Conservation (phyloP, 2,888 invertebrate species). For the Ephialtes manifestator region DNA sequence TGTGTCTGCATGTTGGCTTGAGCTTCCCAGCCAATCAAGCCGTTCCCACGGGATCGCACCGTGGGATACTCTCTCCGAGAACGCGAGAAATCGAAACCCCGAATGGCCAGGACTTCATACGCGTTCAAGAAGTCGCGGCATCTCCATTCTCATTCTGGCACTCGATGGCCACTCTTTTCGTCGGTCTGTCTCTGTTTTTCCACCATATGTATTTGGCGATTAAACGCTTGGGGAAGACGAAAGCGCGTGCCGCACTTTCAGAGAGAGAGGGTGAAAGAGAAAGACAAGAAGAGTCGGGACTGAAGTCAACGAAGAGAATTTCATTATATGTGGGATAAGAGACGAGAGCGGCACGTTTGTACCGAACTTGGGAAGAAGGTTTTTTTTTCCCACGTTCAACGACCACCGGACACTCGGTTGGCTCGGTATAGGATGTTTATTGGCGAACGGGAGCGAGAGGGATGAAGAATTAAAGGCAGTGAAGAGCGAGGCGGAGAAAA, state of each 20-base stretch:
- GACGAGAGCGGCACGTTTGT: constrained; percentile 57
- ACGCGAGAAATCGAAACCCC: constrained; percentile 81
- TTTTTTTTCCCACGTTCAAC: constrained; percentile 66
- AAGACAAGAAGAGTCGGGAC: background rate
- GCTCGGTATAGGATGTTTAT: background rate
- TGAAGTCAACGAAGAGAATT: constrained; percentile 45
- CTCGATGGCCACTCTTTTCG: constrained; percentile 6
- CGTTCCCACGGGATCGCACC: constrained; percentile 84
- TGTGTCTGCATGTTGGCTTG: constrained; percentile 45
- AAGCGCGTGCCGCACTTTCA: constrained; percentile 7
- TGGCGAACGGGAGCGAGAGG: constrained; percentile 20
- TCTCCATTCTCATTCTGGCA: constrained; percentile 24
- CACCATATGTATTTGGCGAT: background rate
- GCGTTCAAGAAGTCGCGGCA: constrained; percentile 75
- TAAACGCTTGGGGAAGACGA: background rate
- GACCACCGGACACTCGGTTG: constrained; percentile 2
- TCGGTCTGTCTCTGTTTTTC: background rate
- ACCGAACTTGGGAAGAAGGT: constrained; percentile 57
- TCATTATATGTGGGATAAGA: constrained; percentile 36
- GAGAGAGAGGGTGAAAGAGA: background rate
- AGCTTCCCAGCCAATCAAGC: constrained; percentile 80
- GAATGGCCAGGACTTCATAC: constrained; percentile 79
- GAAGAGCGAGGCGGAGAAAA: constrained; percentile 40
- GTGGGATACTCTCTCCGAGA: constrained; percentile 82
- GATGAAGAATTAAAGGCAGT: constrained; percentile 41